phyloP scores from a whole-genome alignment of 2,113 vertebrate genomes.

The Tyrannus savana region DNA sequence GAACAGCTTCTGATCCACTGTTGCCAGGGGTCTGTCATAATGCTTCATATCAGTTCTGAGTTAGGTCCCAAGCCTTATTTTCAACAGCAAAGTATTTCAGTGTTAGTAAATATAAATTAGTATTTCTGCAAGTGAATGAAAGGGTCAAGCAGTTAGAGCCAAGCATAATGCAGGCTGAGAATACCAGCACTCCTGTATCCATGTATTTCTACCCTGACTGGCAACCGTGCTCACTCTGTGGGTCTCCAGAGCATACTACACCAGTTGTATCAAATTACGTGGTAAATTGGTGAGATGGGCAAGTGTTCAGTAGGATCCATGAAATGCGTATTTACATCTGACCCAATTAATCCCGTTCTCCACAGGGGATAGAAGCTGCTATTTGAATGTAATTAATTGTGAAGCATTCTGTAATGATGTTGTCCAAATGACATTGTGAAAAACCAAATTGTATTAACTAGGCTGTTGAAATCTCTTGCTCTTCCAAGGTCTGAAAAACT shows the following conservation, averaged over 20 bases:
- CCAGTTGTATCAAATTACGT: slow-evolving; percentile 55
- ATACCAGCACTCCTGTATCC: neutral
- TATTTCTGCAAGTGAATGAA: neutral
- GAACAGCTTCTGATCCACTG: neutral
- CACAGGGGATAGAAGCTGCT: slow-evolving; percentile 51
- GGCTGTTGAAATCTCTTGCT: neutral
- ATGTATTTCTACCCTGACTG: neutral
- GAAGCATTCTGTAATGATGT: slow-evolving; percentile 64
- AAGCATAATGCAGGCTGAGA: neutral
- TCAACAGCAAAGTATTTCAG: neutral
- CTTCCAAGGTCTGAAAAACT: slow-evolving; percentile 4
- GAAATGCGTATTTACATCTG: slow-evolving; percentile 63
- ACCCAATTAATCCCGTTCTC: slow-evolving; percentile 61
- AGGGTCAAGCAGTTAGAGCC: neutral
- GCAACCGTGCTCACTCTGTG: neutral
- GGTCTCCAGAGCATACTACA: slow-evolving; percentile 39
- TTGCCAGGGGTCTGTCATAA: rapidly evolving
- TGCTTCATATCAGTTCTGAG: neutral
- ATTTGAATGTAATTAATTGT: slow-evolving; percentile 67
- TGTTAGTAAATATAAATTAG: neutral
- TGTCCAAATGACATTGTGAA: slow-evolving; percentile 64
- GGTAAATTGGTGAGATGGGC: slow-evolving; percentile 59
- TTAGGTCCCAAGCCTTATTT: neutral
- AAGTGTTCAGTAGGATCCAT: slow-evolving; percentile 40
- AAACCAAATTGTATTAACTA: slow-evolving; percentile 40